Evolutionary conservation across 1,140 invertebrate genomes (phyloP), one percentile per base, ranked within the genome.

Genomic region (Bombus pyrosoma): DNA sequence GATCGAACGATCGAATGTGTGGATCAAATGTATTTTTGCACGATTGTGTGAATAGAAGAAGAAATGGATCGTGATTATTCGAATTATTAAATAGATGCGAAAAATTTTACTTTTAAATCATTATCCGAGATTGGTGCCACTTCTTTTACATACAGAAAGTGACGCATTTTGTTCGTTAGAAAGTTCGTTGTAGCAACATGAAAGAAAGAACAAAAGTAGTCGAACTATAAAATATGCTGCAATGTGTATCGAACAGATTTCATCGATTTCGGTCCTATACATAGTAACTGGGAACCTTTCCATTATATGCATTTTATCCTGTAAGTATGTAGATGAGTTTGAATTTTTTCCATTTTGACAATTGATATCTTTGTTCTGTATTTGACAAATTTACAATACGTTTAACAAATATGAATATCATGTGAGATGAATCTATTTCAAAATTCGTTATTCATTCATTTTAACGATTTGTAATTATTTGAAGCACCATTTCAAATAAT

Each of bases 31-130:
- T 1, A 18, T 1, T 32, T 22, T 32, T 32, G 9, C n/a, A 22
- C 10, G 37, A 72, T 72, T n/a, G 22, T 2, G 2, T 22, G 28
- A 34, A 66, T 66, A 34, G n/a, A 8, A n/a, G 6, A 15, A 41
- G 39, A 43, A n/a, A 72, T 9, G 8, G 10, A 12, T 39, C 3
- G 10, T 39, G 5, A 15, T n/a, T 41, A 39, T 41, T 41, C 5
- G 22, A 3, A 41, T 37, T 25, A 39, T 34, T 13, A 25, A 25
- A 13, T 18, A 18, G 22, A n/a, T 39, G 28, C 9, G 22, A 37
- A 32, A 34, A 15, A 76, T 76, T 76, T 76, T 28, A 76, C 34
- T 76, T 76, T 76, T 76, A 76, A 76, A 39, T 76, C 15, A 34
- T 28, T 43, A 1, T 3, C 4, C 8, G 32, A 39, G 15, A 73